Evolutionary conservation across 2,113 vertebrate species (phyloP).

Genomic region (Myodes glareolus): DNA sequence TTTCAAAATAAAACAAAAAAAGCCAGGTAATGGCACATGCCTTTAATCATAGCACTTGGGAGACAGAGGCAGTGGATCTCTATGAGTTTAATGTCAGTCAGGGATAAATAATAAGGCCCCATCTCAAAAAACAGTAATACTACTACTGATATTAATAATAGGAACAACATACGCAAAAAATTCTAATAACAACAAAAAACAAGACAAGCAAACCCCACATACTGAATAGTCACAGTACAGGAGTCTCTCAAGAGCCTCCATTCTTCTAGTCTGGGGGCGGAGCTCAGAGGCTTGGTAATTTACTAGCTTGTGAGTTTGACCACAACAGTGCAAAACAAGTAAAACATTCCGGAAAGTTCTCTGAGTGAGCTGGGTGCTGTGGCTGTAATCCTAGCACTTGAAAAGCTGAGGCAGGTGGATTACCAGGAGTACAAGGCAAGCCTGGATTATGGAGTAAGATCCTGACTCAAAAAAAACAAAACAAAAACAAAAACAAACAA

Average conservation of each 20-base stretch:
- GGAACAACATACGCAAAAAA: neutral
- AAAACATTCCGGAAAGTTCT: neutral
- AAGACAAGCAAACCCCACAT: neutral
- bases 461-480: neutral
- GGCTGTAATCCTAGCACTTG: neutral
- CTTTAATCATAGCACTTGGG: neutral
- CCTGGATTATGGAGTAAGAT: neutral
- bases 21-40: neutral
- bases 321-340: neutral
- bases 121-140: neutral
- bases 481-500: too few species aligned
- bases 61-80: neutral
- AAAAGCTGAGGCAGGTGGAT: neutral
- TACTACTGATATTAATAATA: neutral
- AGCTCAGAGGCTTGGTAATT: neutral
- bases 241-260: neutral
- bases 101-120: neutral
- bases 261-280: neutral
- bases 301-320: neutral
- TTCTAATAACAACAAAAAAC: neutral
- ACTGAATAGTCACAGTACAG: neutral
- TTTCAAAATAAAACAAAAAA: neutral
- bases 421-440: neutral
- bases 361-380: neutral
- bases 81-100: neutral